These are phyloP conservation scores for Triplophysa siluroides DNA, from an alignment of 2,113 vertebrate species.

Conservation along the genomic window DNA sequence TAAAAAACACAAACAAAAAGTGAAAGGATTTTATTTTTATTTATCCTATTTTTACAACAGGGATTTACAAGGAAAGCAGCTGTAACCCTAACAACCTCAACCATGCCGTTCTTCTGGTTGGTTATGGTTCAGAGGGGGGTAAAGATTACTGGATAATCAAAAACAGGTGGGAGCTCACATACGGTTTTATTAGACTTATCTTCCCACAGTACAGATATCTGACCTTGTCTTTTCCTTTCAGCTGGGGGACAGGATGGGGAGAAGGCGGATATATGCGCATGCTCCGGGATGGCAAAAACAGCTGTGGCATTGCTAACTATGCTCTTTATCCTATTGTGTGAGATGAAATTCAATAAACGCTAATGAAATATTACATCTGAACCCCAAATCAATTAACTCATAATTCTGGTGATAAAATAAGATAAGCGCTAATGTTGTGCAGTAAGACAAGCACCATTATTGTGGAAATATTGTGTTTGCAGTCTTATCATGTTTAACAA, in stretches of 20 bases:
- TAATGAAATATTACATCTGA: background rate
- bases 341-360: slow-evolving; percentile 47
- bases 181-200: background rate
- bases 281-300: slow-evolving; percentile 67
- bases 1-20: background rate
- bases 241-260: slow-evolving; percentile 77
- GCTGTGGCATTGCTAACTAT: slow-evolving; percentile 76
- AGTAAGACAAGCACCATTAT: no score
- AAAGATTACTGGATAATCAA: slow-evolving; percentile 79
- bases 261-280: slow-evolving; percentile 76
- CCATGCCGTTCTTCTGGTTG: slow-evolving; percentile 77
- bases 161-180: slow-evolving; percentile 68
- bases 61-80: slow-evolving; percentile 73
- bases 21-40: background rate
- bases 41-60: slow-evolving; percentile 54
- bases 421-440: no score
- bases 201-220: background rate
- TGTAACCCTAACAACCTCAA: slow-evolving; percentile 72
- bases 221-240: slow-evolving; percentile 18
- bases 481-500: background rate
- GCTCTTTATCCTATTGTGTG: slow-evolving; percentile 75
- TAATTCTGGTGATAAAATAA: no score
- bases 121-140: slow-evolving; percentile 72
- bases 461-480: background rate
- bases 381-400: background rate